Conservation (phyloP, 2,888 invertebrate genomes). For the Argyra leucocephala region DNA sequence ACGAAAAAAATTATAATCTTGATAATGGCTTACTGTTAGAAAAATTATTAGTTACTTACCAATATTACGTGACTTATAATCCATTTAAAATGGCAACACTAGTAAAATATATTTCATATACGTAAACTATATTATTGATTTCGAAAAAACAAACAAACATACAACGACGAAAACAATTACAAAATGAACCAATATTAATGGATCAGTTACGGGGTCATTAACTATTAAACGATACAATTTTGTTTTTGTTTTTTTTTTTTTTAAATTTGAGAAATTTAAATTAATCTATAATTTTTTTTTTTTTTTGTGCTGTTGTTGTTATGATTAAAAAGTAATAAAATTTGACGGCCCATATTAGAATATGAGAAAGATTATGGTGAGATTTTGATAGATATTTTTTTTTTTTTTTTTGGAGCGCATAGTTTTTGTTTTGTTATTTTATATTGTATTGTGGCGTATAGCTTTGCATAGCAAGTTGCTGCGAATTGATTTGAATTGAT, state of each 20-base stretch:
- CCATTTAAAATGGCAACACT: too few relatives aligned
- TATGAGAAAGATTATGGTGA: background rate
- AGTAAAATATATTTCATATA: too few relatives aligned
- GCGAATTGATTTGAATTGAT: too few relatives aligned
- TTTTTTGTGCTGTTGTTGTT: background rate
- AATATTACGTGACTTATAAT: too few relatives aligned
- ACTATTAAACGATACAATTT: background rate
- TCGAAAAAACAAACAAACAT: background rate
- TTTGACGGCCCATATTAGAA: background rate
- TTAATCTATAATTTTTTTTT: too few relatives aligned
- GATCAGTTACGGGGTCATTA: background rate
- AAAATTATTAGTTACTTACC: too few relatives aligned
- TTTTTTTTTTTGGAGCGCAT: background rate
- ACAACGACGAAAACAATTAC: background rate
- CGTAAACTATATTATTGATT: too few relatives aligned
- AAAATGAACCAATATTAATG: background rate
- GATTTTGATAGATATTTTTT: constrained; percentile 1
- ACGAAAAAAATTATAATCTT: too few relatives aligned
- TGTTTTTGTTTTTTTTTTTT: background rate
- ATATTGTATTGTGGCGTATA: too few relatives aligned
- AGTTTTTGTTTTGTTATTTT: background rate
- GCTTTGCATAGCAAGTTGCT: too few relatives aligned
- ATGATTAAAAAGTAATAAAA: background rate
- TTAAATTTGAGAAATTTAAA: background rate
- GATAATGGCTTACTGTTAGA: too few relatives aligned